Evolutionary conservation across 2,888 invertebrate species (phyloP), one percentile per base, ranked within the genome.

Genomic region (Melanostoma scalare): DNA sequence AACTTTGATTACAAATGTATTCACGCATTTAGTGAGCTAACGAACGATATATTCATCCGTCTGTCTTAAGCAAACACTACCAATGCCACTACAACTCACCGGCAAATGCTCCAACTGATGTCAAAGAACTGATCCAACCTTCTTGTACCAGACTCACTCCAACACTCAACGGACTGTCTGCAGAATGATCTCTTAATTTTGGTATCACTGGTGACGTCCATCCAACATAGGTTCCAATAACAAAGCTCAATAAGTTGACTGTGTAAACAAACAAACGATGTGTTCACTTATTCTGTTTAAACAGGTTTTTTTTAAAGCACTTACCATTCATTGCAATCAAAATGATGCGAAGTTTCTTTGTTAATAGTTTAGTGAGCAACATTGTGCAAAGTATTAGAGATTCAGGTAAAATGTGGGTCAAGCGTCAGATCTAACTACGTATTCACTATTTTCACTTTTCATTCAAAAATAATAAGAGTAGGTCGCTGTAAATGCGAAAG

Each of bases 161-260:
- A 0, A 93, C 93, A 3, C 93, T 92, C 88, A 92, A 92, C 3
- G 89, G 89, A 3, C 89, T 89, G 3, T 91, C 90, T 2, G 61
- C 61, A 0, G 85, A 75, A 8, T 46, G 89, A 0, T 92, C 92
- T 50, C 92, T 91, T 10, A 96, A 91, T 86, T 93, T 93, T 0
- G 94, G 94, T 8, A 94, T 90, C 5, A 95, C 93, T 0, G 96
- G 95, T 0, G 96, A 95, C 3, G 96, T 94, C 95, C 95, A 96
- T 0, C 95, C 95, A 89, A 95, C 92, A 10, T 93, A 92, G 88
- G 94, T 94, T 48, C 95, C 95, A 50, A 94, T 93, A 80, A 94
- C 93, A 78, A 95, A 92, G 61, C 94, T 94, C 86, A 94, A 93
- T 85, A 95, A 90, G 86, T 94, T 94, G 78, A 94, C 95, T 95